Evolutionary conservation across 2,888 invertebrate species (phyloP).

Genomic region (Drosophila kambysellisi): DNA sequence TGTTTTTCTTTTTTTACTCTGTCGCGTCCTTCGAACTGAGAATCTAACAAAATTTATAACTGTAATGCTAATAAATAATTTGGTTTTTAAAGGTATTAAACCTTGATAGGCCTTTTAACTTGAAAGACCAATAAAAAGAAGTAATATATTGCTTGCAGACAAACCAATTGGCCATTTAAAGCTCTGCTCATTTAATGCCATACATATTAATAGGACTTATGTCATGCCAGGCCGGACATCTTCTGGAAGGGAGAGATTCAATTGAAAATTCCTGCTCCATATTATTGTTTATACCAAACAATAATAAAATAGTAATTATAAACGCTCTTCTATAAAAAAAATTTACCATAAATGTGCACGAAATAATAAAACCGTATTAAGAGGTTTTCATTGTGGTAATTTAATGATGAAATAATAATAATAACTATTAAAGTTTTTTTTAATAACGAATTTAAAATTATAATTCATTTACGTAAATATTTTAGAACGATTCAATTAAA

Average conservation of each 20-base stretch:
- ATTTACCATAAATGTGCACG: background rate
- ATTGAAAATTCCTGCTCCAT: background rate
- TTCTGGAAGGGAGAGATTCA: background rate
- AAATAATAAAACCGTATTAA: background rate
- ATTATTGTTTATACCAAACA: background rate
- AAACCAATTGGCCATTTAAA: slow-evolving; percentile 22
- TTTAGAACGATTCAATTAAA: background rate
- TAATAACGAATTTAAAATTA: background rate
- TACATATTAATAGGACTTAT: slow-evolving; percentile 14
- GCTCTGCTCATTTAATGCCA: slow-evolving; percentile 16
- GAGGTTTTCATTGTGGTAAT: background rate
- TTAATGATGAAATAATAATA: background rate
- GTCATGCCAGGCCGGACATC: background rate
- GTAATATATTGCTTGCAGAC: slow-evolving; percentile 11
- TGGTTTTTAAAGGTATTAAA: background rate
- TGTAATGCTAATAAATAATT: slow-evolving; percentile 22
- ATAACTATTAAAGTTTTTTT: slow-evolving; percentile 3
- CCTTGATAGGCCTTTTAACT: slow-evolving; percentile 12
- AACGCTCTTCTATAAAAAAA: background rate
- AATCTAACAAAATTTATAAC: slow-evolving; percentile 14
- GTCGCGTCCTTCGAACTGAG: slow-evolving; percentile 1
- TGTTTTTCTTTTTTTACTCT: background rate
- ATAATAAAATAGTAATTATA: background rate
- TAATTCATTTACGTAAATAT: background rate
- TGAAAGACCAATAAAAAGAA: slow-evolving; percentile 6